Conservation (phyloP, 2,797 vertebrate genomes). For the Poeciliopsis presidionis region DNA sequence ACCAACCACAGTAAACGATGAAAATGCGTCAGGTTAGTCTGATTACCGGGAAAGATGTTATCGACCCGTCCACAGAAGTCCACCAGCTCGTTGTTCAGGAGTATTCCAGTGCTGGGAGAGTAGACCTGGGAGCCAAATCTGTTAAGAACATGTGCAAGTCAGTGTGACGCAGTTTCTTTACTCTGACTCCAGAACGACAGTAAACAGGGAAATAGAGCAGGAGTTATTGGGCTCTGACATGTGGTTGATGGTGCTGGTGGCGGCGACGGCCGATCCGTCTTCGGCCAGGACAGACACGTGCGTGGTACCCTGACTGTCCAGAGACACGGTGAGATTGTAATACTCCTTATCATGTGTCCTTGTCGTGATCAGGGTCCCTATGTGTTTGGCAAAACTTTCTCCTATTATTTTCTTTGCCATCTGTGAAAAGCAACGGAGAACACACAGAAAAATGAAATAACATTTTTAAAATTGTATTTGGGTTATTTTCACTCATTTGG, state of each 20-base stretch:
- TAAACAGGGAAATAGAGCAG: no score
- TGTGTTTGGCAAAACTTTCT: conserved; percentile 70
- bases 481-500: background rate
- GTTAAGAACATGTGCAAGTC: conserved; percentile 13
- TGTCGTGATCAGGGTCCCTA: conserved; percentile 75
- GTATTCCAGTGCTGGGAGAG: conserved; percentile 86
- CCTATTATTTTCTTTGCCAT: conserved; percentile 63
- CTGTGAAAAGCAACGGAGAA: conserved; percentile 34
- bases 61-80: conserved; percentile 85
- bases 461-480: background rate
- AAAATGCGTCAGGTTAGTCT: background rate
- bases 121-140: conserved; percentile 91
- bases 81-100: conserved; percentile 90
- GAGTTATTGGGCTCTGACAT: conserved; percentile 81
- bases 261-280: conserved; percentile 89
- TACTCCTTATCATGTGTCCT: conserved; percentile 72
- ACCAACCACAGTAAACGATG: background rate
- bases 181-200: no score
- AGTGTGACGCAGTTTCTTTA: no score
- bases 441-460: background rate
- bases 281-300: conserved; percentile 88
- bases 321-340: conserved; percentile 72
- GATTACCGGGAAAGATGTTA: conserved; percentile 71
- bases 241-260: conserved; percentile 94
- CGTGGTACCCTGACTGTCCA: conserved; percentile 82